Conservation (phyloP, 2,888 invertebrate genomes). For the Asteroscopus sphinx region DNA sequence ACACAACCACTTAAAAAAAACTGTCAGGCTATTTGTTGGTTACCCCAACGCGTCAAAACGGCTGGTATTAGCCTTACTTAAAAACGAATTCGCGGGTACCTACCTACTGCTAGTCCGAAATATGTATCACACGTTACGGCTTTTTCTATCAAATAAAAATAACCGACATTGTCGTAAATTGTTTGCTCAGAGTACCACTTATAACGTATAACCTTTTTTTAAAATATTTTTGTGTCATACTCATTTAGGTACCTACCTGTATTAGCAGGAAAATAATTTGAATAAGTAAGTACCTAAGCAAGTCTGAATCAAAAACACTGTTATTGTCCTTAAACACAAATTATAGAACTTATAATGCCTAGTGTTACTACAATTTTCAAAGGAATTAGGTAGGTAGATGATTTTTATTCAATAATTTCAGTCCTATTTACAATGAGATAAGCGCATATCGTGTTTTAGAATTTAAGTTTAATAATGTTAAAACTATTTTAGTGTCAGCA, state of each 20-base stretch:
- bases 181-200: too few species aligned
- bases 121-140: constrained; percentile 4
- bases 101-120: too few species aligned
- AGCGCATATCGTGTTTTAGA: too few species aligned
- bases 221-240: background rate
- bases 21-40: too few species aligned
- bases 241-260: constrained; percentile 23
- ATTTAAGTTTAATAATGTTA: too few species aligned
- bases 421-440: background rate
- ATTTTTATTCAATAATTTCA: background rate
- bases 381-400: background rate
- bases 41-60: too few species aligned
- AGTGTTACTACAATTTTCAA: background rate
- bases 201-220: too few species aligned
- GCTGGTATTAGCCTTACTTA: too few species aligned
- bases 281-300: constrained; percentile 14
- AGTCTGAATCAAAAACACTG: constrained; percentile 14
- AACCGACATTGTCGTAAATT: background rate
- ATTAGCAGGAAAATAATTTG: constrained; percentile 39
- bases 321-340: constrained; percentile 36
- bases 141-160: constrained; percentile 1
- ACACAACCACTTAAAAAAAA: too few species aligned
- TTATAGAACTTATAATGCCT: background rate
- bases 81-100: too few species aligned
- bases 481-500: too few species aligned